Percentiles rank a stretch among this genome's conserved stretches.
Evolutionary conservation across 1,140 invertebrate species (phyloP).

Genomic region (Stegodyphus dumicola): DNA sequence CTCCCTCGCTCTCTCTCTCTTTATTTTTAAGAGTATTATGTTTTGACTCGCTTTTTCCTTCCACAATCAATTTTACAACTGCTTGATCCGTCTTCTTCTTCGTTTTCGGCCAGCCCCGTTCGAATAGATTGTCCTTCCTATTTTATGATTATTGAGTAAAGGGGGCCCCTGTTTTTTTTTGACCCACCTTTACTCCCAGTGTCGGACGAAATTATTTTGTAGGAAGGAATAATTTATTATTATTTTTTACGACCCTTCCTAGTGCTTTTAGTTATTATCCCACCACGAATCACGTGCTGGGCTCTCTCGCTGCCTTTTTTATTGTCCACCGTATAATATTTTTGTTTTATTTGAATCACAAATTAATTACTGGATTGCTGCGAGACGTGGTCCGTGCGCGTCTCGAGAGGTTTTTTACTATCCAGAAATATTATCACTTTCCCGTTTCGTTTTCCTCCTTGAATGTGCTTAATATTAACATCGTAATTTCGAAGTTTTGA

Average conservation of each 20-base stretch:
- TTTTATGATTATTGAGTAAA: constrained; percentile 45
- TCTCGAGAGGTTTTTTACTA: background rate
- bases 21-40: constrained; percentile 26
- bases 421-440: too few species aligned
- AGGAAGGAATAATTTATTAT: constrained; percentile 47
- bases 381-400: background rate
- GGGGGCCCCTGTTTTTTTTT: background rate
- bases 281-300: background rate
- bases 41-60: constrained; percentile 32
- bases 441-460: too few species aligned
- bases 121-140: constrained; percentile 9
- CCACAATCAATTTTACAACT: constrained; percentile 56
- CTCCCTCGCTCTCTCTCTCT: constrained; percentile 8
- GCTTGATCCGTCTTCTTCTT: constrained; percentile 37
- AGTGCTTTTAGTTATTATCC: constrained; percentile 21
- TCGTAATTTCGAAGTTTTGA: too few species aligned
- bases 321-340: constrained; percentile 15
- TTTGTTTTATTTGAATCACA: constrained; percentile 10
- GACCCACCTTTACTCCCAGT: too few species aligned
- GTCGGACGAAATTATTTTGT: constrained; percentile 24
- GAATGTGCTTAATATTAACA: too few species aligned
- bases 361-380: background rate
- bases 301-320: constrained; percentile 10
- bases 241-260: constrained; percentile 30
- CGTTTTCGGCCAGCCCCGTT: constrained; percentile 1